Conservation (phyloP, 1,140 invertebrate species). For the Drosophila ercepeae region DNA sequence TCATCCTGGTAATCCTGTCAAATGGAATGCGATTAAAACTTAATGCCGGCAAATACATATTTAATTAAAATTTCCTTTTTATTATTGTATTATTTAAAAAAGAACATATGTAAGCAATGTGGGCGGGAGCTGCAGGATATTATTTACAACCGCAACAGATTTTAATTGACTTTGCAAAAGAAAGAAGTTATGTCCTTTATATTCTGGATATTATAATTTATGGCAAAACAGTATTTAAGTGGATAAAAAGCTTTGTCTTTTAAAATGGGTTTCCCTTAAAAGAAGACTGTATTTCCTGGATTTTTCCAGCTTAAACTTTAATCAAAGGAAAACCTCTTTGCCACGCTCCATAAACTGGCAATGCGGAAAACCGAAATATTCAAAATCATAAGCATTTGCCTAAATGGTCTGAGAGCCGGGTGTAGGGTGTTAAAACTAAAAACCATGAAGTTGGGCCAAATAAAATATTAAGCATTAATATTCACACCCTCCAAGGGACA, state of each 20-base stretch:
- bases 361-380: conserved; percentile 16
- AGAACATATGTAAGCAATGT: conserved; percentile 33
- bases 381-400: conserved; percentile 41
- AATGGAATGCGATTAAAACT: conserved; percentile 66
- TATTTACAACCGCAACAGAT: conserved; percentile 67
- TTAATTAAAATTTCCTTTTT: conserved; percentile 60
- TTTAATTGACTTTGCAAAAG: conserved; percentile 73
- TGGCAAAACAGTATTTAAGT: too few species aligned
- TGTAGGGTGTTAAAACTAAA: conserved; percentile 55
- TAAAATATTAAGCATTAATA: conserved; percentile 71
- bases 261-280: too few species aligned
- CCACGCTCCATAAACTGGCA: conserved; percentile 31
- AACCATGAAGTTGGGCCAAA: conserved; percentile 51
- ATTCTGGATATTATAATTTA: too few species aligned
- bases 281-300: too few species aligned
- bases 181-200: conserved; percentile 5
- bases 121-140: conserved; percentile 8
- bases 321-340: conserved; percentile 24
- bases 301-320: conserved; percentile 7
- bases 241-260: too few species aligned
- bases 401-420: conserved; percentile 33
- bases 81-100: conserved; percentile 35
- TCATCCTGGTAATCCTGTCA: conserved; percentile 39
- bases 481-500: conserved; percentile 44
- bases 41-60: conserved; percentile 66